Percentiles rank a stretch among this genome's conserved stretches.
Conservation (phyloP, 2,888 invertebrate genomes). For the Erpobdella octoculata region DNA sequence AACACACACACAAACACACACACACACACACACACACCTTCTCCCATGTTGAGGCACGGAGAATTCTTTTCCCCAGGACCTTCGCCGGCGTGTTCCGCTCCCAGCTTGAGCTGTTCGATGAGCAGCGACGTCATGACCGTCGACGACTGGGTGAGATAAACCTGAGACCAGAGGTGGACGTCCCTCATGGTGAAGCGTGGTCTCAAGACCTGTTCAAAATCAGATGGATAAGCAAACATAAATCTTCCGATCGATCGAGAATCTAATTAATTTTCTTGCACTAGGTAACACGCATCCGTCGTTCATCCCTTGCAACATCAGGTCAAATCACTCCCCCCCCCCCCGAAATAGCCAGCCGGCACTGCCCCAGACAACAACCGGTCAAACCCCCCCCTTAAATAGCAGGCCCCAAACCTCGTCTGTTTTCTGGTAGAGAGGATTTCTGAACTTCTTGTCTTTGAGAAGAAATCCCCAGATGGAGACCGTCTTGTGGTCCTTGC, state of each 20-base stretch:
- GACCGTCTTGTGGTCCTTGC: constrained; percentile 55
- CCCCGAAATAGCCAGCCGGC: too few relatives aligned
- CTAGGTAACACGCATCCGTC: background rate
- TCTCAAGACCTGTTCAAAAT: constrained; percentile 66
- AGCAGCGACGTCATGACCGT: constrained; percentile 4
- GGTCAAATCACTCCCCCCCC: too few relatives aligned
- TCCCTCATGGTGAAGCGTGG: constrained; percentile 76
- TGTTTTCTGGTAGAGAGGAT: constrained; percentile 68
- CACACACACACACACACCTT: too few relatives aligned
- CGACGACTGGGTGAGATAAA: constrained; percentile 63
- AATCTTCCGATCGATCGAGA: background rate
- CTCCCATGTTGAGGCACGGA: too few relatives aligned
- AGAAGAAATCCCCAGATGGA: constrained; percentile 78
- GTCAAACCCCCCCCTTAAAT: too few relatives aligned
- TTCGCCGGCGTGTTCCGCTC: constrained; percentile 14
- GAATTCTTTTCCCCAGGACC: too few relatives aligned
- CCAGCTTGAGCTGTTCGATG: background rate
- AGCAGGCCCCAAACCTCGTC: constrained; percentile 33
- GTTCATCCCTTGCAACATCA: background rate
- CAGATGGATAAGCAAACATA: constrained; percentile 6
- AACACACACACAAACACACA: too few relatives aligned
- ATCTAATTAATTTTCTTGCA: too few relatives aligned
- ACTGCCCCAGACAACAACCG: too few relatives aligned
- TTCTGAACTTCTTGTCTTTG: constrained; percentile 59
- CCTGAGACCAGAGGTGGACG: constrained; percentile 73